Base-by-base conservation (phyloP, 2,888 invertebrate species). In the Disparrhopalites patrizii region DNA sequence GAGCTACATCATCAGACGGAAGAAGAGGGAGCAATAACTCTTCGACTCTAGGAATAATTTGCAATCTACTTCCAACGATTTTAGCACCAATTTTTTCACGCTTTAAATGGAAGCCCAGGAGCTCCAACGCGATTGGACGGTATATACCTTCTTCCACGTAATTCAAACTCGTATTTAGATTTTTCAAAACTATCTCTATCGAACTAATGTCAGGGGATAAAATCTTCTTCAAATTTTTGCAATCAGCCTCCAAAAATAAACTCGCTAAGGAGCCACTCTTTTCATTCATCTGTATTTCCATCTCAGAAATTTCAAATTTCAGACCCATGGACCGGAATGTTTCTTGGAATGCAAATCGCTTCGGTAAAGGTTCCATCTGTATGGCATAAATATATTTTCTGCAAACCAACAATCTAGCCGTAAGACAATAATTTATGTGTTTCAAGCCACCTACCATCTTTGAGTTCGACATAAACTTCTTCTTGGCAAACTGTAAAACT, bases 61-160 rank as follows among this genome's bases (percentile, higher is more conserved):
- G 73, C 38, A 75, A 52, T 40, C 72, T 66, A 60, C 72, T 73
- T 31, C 75, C 75, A 31, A 67, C 68, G 1, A 75, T 43, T 64
- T 73, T 73, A 50, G 73, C 75, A 38, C 73, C 72, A 1, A 75
- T 62, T 57, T 72, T 67, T 25, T 75, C 73, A 27, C 70, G 38
- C 38, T 73, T 66, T 30, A 75, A 63, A 50, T 73, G 72, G 43
- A 73, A 71, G 27, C 73, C 73, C 10, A 75, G 43, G 4, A 73
- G 56, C 10, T 74, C 73, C 43, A 75, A 71, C 15, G 66, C 56
- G 38, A 74, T 36, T 0, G 75, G 75, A 18, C 58, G 62, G 38
- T 66, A 65, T 8, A 70, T 57, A 8, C 71, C 72, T 52, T 74
- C 72, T 23, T 74, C 73, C 27, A 58, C 60, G 25, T 68, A 72